A percentile compares a stretch with the other conserved stretches of the same genome.
These are phyloP conservation scores for Trachelus tabidus DNA, from an alignment of 2,888 invertebrate species.

Conservation along the genomic window DNA sequence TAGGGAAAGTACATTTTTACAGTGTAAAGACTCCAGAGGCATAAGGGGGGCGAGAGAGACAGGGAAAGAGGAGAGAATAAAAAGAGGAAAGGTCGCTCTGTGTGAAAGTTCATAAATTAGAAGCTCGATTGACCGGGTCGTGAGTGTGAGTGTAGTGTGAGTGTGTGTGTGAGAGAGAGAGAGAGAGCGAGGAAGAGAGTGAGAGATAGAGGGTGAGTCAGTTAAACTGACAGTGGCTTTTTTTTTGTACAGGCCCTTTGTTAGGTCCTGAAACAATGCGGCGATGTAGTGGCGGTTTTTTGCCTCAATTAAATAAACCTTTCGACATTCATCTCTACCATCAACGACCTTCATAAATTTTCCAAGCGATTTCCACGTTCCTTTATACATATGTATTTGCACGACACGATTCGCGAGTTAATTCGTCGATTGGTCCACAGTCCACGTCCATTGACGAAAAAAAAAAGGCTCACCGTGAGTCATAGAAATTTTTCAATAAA, in stretches of 20 bases:
- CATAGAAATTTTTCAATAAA: background rate
- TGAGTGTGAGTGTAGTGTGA: background rate
- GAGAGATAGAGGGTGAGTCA: slow-evolving; percentile 13
- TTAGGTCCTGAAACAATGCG: slow-evolving; percentile 26
- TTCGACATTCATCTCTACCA: slow-evolving; percentile 15
- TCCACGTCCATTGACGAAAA: background rate
- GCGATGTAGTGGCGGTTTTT: slow-evolving; percentile 23
- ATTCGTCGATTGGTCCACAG: background rate
- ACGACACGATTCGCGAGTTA: background rate
- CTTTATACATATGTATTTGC: background rate
- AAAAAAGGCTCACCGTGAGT: background rate
- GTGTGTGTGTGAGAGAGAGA: background rate
- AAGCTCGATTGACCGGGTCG: slow-evolving; percentile 16
- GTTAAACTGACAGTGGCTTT: slow-evolving; percentile 33
- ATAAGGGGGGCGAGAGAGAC: background rate
- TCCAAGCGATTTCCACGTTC: background rate
- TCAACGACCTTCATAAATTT: background rate
- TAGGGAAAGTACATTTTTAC: background rate
- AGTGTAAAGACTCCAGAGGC: background rate
- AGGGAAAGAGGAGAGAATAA: background rate
- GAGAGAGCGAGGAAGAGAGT: background rate
- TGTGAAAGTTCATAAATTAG: slow-evolving; percentile 32
- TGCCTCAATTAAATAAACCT: slow-evolving; percentile 24
- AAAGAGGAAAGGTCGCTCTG: background rate
- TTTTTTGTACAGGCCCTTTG: slow-evolving; percentile 31